Percentiles rank a stretch among this genome's conserved stretches.
Conservation (phyloP, 2,113 vertebrate species). For the Lasiurus cinereus region DNA sequence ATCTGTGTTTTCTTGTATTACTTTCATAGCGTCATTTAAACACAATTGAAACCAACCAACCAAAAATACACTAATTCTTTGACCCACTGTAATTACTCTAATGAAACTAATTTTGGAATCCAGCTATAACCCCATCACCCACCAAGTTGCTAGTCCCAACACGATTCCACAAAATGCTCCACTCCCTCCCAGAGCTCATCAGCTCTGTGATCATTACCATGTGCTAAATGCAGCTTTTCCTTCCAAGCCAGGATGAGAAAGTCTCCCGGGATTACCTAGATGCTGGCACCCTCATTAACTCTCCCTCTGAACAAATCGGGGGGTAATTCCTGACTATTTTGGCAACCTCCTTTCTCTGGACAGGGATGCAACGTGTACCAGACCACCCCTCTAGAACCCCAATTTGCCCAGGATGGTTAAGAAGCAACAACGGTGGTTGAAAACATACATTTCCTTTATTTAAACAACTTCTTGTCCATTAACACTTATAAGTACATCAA, state of each 20-base stretch:
- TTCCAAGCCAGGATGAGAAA: neutral
- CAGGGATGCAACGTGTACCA: neutral
- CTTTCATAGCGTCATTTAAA: conserved; percentile 31
- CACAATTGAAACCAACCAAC: neutral
- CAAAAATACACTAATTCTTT: neutral
- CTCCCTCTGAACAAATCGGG: neutral
- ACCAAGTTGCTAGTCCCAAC: neutral
- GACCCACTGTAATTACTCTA: conserved; percentile 9
- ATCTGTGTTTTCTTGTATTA: conserved; percentile 3
- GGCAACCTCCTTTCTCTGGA: neutral
- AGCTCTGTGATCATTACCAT: neutral
- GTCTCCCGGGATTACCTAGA: neutral
- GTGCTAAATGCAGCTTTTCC: neutral
- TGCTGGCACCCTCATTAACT: neutral
- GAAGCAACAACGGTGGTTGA: neutral
- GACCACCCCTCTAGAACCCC: neutral
- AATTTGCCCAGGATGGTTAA: conserved; percentile 11
- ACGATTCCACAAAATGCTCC: conserved; percentile 39
- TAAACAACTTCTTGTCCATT: conserved; percentile 38
- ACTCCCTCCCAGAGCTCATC: neutral
- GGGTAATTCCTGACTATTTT: neutral
- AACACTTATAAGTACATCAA: conserved; percentile 12
- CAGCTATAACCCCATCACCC: neutral
- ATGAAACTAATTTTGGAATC: conserved; percentile 44
- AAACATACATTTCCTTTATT: conserved; percentile 13